Evolutionary conservation across 1,140 invertebrate species (phyloP), one percentile per base, ranked within the genome.

Genomic region (Drosophila nikananu): DNA sequence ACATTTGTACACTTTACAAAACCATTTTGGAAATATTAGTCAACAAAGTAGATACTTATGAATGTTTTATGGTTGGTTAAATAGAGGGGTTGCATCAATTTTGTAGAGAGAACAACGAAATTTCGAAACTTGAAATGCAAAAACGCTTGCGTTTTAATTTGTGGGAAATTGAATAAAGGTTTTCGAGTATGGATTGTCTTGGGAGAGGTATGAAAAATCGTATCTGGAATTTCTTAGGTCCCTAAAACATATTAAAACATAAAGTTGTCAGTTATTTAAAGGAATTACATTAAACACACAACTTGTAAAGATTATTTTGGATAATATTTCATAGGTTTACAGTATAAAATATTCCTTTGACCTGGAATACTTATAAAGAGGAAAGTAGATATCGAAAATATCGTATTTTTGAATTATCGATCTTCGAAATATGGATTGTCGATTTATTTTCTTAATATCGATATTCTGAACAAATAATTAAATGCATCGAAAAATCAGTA

Each of bases 1-100:
- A 89, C 86, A 79, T 90, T 90, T 89, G 51, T 90, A 89, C 84
- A 87, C 46, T 80, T 54, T 76, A 76, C 76, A 73, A 65, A 78
- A 70, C 44, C 51, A 48, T 70, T 62, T 60, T 19, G 57, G 54
- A 27, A 27, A 35, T 58, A 39, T 74, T 65, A 63, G 55, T 35
- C 44, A 77, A 77, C 49, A 44, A 57, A 48, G 19, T 73, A 37
- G 39, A 61, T 71, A 32, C 27, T 21, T 41, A 42, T 44, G 39
- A 39, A n/a, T 30, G n/a, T 37, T 55, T 61, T 39, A 62, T 57
- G 57, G 30, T 62, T 54, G 54, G 27, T 60, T 60, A 65, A 42
- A 42, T 70, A 49, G 70, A 10, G 27, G 49, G 49, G 68, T 62
- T 51, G 70, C 72, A 75, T 51, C 49, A 63, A 73, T 59, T 71